These are phyloP conservation scores for Caenorhabditis tropicalis DNA, from an alignment of 1,140 invertebrate species.

Conservation along the genomic window DNA sequence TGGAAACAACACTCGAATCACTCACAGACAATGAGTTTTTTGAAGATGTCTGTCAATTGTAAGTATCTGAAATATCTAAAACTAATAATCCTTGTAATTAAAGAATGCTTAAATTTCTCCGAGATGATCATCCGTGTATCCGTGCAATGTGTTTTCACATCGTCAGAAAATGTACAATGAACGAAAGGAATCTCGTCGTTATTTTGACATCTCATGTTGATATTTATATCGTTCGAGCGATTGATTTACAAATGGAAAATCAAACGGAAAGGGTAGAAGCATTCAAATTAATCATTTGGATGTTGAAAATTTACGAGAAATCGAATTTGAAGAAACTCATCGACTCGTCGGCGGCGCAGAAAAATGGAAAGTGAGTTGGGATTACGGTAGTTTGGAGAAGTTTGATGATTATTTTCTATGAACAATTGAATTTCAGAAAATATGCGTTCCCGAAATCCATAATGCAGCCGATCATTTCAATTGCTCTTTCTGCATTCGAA, in stretches of 20 bases:
- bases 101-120: conserved; percentile 41
- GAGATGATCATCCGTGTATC: conserved; percentile 45
- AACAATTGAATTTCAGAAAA: no score
- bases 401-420: neutral
- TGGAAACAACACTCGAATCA: neutral
- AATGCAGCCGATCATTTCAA: conserved; percentile 54
- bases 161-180: conserved; percentile 47
- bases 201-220: conserved; percentile 51
- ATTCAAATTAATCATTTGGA: conserved; percentile 34
- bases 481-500: conserved; percentile 41
- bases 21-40: conserved; percentile 23
- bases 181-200: conserved; percentile 45
- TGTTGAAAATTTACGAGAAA: conserved; percentile 33
- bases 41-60: neutral
- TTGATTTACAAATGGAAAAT: conserved; percentile 46
- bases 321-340: conserved; percentile 53
- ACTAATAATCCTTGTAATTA: neutral
- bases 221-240: conserved; percentile 47
- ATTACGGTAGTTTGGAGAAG: neutral
- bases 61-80: neutral
- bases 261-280: conserved; percentile 43
- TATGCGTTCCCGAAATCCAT: conserved; percentile 56
- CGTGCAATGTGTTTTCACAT: conserved; percentile 51
- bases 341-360: conserved; percentile 28
- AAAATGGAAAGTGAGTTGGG: conserved; percentile 39